Conservation (phyloP, 1,140 invertebrate genomes). For the Trichonephila clavata region DNA sequence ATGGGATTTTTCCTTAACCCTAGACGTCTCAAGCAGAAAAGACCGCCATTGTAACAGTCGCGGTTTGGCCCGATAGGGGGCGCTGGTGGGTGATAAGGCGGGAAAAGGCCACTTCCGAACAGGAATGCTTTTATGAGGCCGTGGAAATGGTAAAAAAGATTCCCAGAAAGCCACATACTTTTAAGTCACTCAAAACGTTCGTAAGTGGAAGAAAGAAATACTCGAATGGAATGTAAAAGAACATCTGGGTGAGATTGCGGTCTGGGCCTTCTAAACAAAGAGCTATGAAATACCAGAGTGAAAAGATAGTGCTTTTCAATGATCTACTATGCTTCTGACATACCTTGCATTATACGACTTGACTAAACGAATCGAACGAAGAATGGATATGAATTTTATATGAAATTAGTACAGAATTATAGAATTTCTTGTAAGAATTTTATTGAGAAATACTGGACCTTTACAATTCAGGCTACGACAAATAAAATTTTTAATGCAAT, state of each 20-base stretch:
- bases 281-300: background rate
- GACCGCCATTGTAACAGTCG: background rate
- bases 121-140: constrained; percentile 58
- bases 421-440: no score
- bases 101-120: constrained; percentile 45
- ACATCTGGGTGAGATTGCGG: background rate
- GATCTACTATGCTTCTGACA: background rate
- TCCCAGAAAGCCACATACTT: background rate
- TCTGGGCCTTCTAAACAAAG: background rate
- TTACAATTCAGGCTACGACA: no score
- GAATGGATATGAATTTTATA: no score
- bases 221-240: background rate
- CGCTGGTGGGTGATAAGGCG: constrained; percentile 55
- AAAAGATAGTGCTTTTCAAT: background rate
- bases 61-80: constrained; percentile 66
- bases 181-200: background rate
- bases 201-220: background rate
- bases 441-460: no score
- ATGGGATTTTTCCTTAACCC: constrained; percentile 73
- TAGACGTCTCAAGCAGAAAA: constrained; percentile 68
- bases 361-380: no score
- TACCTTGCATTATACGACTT: no score
- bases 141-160: background rate
- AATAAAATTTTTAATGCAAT: no score
- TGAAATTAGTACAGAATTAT: no score